Conservation (phyloP, 2,888 invertebrate species). For the Gryllus longicercus region DNA sequence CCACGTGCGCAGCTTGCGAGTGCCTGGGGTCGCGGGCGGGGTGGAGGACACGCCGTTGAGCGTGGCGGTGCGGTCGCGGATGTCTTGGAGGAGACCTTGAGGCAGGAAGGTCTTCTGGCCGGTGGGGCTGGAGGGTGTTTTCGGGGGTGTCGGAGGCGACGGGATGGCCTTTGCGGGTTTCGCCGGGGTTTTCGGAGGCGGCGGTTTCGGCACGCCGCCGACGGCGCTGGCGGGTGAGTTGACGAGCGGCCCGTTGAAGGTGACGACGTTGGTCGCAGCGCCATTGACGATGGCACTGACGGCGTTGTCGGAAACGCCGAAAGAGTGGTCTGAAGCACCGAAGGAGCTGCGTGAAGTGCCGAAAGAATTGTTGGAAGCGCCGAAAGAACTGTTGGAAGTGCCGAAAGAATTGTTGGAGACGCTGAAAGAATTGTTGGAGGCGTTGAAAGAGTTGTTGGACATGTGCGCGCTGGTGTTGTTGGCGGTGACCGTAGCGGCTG, state of each 20-base stretch:
- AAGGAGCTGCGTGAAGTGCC: too few relatives aligned
- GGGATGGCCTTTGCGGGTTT: slow-evolving; percentile 43
- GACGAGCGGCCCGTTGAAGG: neutral
- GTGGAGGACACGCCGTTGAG: slow-evolving; percentile 43
- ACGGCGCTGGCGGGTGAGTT: neutral
- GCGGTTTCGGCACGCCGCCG: slow-evolving; percentile 19
- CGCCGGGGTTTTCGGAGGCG: neutral
- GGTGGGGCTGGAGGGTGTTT: neutral
- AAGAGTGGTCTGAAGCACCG: neutral
- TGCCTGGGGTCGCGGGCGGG: neutral
- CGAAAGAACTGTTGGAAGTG: neutral
- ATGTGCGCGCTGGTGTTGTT: slow-evolving; percentile 46
- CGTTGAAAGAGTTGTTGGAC: neutral
- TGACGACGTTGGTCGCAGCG: neutral
- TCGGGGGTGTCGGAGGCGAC: slow-evolving; percentile 41
- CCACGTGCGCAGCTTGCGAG: slow-evolving; percentile 33
- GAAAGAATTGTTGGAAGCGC: neutral
- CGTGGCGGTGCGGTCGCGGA: slow-evolving; percentile 62
- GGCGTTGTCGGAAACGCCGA: too few relatives aligned
- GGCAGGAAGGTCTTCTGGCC: slow-evolving; percentile 50
- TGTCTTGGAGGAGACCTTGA: slow-evolving; percentile 64
- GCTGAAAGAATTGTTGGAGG: too few relatives aligned
- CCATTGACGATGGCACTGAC: neutral
- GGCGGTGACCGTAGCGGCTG: neutral
- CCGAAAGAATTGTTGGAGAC: neutral